Percentiles rank a stretch among this genome's conserved stretches.
Conservation (phyloP, 1,140 invertebrate genomes). For the Ostrea denselamellosa region DNA sequence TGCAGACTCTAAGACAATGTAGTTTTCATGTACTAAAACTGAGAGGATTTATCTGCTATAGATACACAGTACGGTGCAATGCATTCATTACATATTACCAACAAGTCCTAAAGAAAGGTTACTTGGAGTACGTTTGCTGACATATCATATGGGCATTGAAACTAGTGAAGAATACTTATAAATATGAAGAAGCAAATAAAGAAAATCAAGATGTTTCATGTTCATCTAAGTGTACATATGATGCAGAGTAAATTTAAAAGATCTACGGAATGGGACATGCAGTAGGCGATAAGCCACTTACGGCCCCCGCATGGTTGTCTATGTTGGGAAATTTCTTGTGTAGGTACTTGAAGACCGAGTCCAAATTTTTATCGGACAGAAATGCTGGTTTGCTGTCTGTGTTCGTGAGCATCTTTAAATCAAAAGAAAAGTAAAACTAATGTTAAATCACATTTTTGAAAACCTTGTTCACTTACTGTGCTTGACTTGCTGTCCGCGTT, state of each 20-base stretch:
- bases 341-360: slow-evolving; percentile 96
- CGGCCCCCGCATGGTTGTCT: slow-evolving; percentile 88
- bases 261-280: not conserved
- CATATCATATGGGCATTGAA: not conserved
- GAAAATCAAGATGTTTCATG: not conserved
- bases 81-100: not conserved
- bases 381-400: slow-evolving; percentile 98
- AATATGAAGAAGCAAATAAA: not conserved
- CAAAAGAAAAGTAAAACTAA: not conserved
- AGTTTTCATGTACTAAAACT: not conserved
- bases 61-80: not conserved
- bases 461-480: slow-evolving; percentile 74
- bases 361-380: slow-evolving; percentile 91
- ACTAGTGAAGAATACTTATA: not conserved
- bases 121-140: not conserved
- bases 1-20: not conserved
- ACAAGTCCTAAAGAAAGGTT: not conserved
- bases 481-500: slow-evolving; percentile 93
- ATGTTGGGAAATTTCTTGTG: slow-evolving; percentile 97
- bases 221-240: not conserved
- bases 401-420: slow-evolving; percentile 91
- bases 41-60: too few relatives aligned
- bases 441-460: not conserved
- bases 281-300: slow-evolving; percentile 65
- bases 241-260: not conserved